Base-by-base conservation (phyloP, 2,797 vertebrate species). In the Gymnoscopelus microlampas region DNA sequence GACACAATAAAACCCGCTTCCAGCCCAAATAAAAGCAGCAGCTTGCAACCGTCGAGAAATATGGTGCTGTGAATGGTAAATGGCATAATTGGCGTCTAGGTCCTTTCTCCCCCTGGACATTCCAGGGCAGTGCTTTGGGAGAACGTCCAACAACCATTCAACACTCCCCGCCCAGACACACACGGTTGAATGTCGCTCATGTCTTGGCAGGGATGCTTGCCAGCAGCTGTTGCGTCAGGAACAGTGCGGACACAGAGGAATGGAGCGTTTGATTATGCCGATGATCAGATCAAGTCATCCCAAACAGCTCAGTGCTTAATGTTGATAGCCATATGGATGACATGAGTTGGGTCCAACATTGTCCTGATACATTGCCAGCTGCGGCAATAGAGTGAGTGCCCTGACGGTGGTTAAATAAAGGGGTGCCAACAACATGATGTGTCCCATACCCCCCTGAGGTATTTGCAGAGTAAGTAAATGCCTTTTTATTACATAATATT, bases 171-270 rank as follows among this genome's bases (percentile, higher is more conserved):
- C 44, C 26, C 65, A 79, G 56, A 87, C 77, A 86, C 44, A 69
- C 69, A 73, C 78, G 85, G 76, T 81, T 78, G 82, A 81, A 84
- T 78, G 61, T 78, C 67, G 68, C 71, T 80, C 69, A 70, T 59
- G 66, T 71, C 74, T 87, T 81, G 76, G 81, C 82, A 81, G 66
- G 63, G 66, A 56, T 49, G 59, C 50, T 73, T 76, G 73, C 71
- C 70, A 78, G 74, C 74, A 81, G 76, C 79, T 86, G 65, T 54
- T 60, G n/a, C 2, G 23, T 80, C 66, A 56, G 60, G 53, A 60
- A 63, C 67, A 55, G 60, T 56, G 65, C 54, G 69, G 75, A 80
- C 39, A 14, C 39, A 14, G 50, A 59, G 59, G 78, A 78, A 83
- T 32, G 66, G 74, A 73, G 73, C 68, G 72, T 82, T 53, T 73